A percentile compares a stretch with the other conserved stretches of the same genome.
phyloP scores from a whole-genome alignment of 2,888 invertebrate genomes.

The Caenorhabditis drosophilae region DNA sequence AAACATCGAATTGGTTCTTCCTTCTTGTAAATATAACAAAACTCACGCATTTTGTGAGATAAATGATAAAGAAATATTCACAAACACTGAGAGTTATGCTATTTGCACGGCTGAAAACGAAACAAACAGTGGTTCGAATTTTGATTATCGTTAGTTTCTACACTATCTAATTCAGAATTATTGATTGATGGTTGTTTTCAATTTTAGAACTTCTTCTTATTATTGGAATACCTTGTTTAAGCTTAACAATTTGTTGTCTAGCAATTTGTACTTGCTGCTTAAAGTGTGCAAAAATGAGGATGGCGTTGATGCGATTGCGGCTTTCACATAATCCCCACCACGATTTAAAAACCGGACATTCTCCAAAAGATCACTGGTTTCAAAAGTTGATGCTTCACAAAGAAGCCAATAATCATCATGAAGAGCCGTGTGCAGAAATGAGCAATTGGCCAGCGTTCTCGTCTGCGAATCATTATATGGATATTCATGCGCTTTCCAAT shows the following conservation, averaged over 20 bases:
- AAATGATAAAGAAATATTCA: constrained; percentile 3
- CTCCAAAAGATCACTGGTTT: not conserved
- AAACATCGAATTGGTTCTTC: constrained; percentile 9
- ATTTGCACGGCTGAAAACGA: not conserved
- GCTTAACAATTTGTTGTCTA: constrained; percentile 34
- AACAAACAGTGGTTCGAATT: constrained; percentile 3
- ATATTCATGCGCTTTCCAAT: constrained; percentile 35
- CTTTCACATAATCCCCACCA: too few species aligned
- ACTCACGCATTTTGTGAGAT: constrained; percentile 17
- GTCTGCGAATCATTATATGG: constrained; percentile 48
- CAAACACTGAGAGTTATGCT: not conserved
- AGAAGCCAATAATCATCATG: not conserved
- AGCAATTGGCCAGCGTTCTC: constrained; percentile 32
- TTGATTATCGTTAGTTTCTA: not conserved
- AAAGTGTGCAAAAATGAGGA: constrained; percentile 33
- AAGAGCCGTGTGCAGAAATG: too few species aligned
- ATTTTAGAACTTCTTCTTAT: constrained; percentile 43
- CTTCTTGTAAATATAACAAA: constrained; percentile 14
- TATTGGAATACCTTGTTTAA: constrained; percentile 47
- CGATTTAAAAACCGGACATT: too few species aligned
- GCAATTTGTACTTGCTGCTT: constrained; percentile 38
- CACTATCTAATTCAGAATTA: not conserved
- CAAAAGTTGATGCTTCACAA: constrained; percentile 9
- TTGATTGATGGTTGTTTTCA: not conserved
- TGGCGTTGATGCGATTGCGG: constrained; percentile 8